Evolutionary conservation across 2,888 invertebrate species (phyloP), one percentile per base, ranked within the genome.

Genomic region (Aphodius sticticus): DNA sequence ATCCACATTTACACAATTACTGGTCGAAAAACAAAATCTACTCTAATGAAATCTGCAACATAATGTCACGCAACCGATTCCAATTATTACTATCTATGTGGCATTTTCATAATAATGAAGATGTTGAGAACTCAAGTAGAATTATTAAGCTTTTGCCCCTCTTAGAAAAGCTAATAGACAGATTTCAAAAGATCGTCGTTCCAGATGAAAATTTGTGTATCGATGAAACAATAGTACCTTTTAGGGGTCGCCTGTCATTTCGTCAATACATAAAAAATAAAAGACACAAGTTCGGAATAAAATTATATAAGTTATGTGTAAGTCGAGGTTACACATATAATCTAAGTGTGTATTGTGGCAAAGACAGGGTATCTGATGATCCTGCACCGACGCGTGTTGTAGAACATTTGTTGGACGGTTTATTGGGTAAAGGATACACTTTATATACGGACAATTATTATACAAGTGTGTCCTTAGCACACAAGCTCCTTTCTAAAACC

Each of bases 401-500:
- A 16, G 80, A 76, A 69, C 77, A 77, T 72, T 70, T 82, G 5
- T 80, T 82, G 81, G 79, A 80, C 9, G 78, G 72, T 26, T 80
- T 84, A 70, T 74, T 83, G 53, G 81, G 82, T 80, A 70, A 69
- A 35, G 82, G 83, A 69, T 75, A 82, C 69, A 81, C 80, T 69
- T 78, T 85, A 26, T 84, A 81, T 77, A 83, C 82, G 6, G 83
- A 85, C 78, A 84, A 84, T 79, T 84, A 80, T 80, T 85, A 84
- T 78, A 83, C 83, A 15, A 83, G 83, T 81, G 82, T 85, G 37
- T 78, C 81, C 69, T 81, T 84, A 69, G 84, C 82, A 80, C 16
- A 75, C 16, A 75, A 9, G 16, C 80, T 86, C 76, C 71, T 84
- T 72, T 70, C 81, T 16, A 81, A 83, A 80, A 82, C 84, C 77